Conservation (phyloP, 1,140 invertebrate genomes). For the Globodera ellingtonae region DNA sequence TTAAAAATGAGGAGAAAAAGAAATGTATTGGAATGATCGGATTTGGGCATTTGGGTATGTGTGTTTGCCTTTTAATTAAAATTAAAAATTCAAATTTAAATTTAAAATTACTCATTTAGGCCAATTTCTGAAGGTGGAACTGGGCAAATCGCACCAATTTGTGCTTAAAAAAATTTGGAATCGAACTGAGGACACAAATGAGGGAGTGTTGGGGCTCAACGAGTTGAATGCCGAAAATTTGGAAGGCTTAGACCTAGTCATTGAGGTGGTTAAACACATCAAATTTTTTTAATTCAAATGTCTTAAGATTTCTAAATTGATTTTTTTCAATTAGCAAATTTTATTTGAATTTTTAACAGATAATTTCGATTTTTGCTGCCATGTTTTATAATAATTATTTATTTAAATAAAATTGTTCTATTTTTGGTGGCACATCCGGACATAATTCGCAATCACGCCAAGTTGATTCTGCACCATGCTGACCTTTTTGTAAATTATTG, state of each 20-base stretch:
- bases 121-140: constrained; percentile 67
- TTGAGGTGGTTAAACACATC: constrained; percentile 66
- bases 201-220: constrained; percentile 56
- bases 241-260: constrained; percentile 69
- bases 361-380: too few species aligned
- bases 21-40: constrained; percentile 69
- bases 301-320: too few species aligned
- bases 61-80: neutral
- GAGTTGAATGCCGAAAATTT: constrained; percentile 66
- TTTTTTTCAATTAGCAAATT: too few species aligned
- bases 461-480: constrained; percentile 67
- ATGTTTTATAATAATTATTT: neutral
- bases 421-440: constrained; percentile 68
- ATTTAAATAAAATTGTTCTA: constrained; percentile 45
- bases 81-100: neutral
- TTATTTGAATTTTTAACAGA: too few species aligned
- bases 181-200: constrained; percentile 64
- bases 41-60: constrained; percentile 69
- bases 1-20: constrained; percentile 9
- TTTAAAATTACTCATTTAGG: constrained; percentile 60
- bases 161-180: constrained; percentile 71
- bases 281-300: too few species aligned
- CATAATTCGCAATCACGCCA: constrained; percentile 69
- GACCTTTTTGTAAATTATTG: constrained; percentile 68
- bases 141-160: constrained; percentile 63